These are phyloP conservation scores for Ephydatia muelleri DNA, from an alignment of 37 sponge, comb jelly and placozoan species.

Conservation along the genomic window DNA sequence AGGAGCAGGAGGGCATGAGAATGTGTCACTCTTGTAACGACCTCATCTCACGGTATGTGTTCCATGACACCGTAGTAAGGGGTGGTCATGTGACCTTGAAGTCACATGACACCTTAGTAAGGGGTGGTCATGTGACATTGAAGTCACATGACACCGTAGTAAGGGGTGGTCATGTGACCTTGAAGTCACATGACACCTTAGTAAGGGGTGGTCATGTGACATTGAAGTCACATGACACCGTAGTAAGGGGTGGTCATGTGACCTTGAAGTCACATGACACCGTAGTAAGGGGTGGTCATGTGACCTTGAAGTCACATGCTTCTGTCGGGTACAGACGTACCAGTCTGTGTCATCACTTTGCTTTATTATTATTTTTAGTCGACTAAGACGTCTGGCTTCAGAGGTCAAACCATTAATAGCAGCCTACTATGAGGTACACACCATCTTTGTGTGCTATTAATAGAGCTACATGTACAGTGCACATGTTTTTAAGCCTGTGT, in stretches of 20 bases:
- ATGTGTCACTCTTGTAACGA: slow-evolving; percentile 55
- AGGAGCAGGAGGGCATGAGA: slow-evolving; percentile 37
- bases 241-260: neutral
- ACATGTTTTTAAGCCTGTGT: no score
- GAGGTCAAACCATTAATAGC: slow-evolving; percentile 18
- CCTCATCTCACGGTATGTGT: slow-evolving; percentile 48
- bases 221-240: no score
- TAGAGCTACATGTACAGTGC: neutral
- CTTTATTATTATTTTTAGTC: slow-evolving; percentile 10
- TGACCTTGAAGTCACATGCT: neutral
- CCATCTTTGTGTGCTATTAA: neutral
- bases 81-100: neutral
- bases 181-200: neutral
- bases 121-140: neutral
- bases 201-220: neutral
- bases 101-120: neutral
- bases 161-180: neutral
- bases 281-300: no score
- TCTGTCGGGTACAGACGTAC: neutral
- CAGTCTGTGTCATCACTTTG: neutral
- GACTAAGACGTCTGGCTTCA: slow-evolving; percentile 15
- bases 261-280: neutral
- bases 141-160: neutral
- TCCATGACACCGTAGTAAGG: neutral
- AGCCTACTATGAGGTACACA: slow-evolving; percentile 35